Conservation (phyloP, 2,888 invertebrate species). For the Agrotis exclamationis region DNA sequence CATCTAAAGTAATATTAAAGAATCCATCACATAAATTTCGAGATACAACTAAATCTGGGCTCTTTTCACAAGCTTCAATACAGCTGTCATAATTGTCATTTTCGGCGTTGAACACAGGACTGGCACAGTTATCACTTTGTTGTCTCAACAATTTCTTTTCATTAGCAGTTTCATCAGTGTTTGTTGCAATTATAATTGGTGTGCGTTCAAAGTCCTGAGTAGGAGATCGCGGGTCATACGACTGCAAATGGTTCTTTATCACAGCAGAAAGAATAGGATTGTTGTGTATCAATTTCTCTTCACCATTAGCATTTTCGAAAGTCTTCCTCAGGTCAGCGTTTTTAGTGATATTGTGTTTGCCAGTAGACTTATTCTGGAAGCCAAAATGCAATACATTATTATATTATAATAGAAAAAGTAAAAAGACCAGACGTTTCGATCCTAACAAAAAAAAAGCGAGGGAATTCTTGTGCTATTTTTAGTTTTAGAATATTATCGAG, state of each 20-base stretch:
- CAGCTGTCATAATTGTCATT: constrained; percentile 74
- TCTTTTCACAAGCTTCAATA: constrained; percentile 72
- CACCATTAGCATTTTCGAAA: constrained; percentile 82
- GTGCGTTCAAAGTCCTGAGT: constrained; percentile 91
- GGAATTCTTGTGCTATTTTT: constrained; percentile 39
- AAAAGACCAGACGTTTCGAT: constrained; percentile 1
- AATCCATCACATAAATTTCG: constrained; percentile 85
- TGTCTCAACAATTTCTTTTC: constrained; percentile 69
- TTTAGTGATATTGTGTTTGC: constrained; percentile 88
- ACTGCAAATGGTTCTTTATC: constrained; percentile 87
- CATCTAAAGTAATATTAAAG: constrained; percentile 81
- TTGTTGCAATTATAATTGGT: constrained; percentile 86
- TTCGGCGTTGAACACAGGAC: constrained; percentile 75
- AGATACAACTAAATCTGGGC: constrained; percentile 79
- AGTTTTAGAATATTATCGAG: neutral
- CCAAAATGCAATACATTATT: constrained; percentile 29
- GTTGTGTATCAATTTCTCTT: constrained; percentile 84
- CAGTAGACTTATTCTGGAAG: constrained; percentile 83
- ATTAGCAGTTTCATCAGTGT: constrained; percentile 70
- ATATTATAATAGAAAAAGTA: neutral
- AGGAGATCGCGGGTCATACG: constrained; percentile 91
- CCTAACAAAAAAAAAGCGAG: constrained; percentile 47
- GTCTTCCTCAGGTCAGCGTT: constrained; percentile 88
- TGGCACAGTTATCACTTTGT: constrained; percentile 71
- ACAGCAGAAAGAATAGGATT: constrained; percentile 88